These are phyloP conservation scores for Chrysomela aeneicollis DNA, from an alignment of 2,888 invertebrate species.

Conservation along the genomic window DNA sequence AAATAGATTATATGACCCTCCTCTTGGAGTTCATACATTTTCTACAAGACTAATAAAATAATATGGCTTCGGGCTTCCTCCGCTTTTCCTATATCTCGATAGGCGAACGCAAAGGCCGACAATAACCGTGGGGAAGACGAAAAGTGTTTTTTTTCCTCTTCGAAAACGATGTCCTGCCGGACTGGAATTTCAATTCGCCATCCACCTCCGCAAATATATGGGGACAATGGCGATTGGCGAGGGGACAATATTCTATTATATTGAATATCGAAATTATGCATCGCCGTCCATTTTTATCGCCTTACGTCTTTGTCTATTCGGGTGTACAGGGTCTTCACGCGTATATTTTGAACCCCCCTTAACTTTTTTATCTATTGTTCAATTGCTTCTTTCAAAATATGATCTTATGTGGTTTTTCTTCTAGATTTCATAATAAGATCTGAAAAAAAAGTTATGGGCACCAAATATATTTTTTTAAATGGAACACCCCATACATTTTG, in stretches of 20 bases:
- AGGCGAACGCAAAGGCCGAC: slow-evolving; percentile 24
- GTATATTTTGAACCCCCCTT: no score
- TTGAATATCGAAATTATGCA: neutral
- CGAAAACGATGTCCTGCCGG: slow-evolving; percentile 28
- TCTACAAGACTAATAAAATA: slow-evolving; percentile 39
- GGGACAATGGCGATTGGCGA: slow-evolving; percentile 4
- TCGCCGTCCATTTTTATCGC: neutral
- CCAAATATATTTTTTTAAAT: no score
- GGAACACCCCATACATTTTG: no score
- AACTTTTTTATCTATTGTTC: no score
- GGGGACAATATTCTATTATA: neutral
- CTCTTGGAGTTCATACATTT: slow-evolving; percentile 36
- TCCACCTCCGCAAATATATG: slow-evolving; percentile 25
- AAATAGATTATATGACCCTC: slow-evolving; percentile 41
- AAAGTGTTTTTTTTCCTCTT: slow-evolving; percentile 27
- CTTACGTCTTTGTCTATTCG: neutral
- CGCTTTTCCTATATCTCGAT: slow-evolving; percentile 26
- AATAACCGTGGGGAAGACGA: slow-evolving; percentile 27
- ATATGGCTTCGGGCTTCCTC: slow-evolving; percentile 34
- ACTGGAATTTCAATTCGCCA: slow-evolving; percentile 28
- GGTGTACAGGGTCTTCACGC: no score
- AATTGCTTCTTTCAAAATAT: no score
- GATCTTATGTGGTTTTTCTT: no score
- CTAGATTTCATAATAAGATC: no score
- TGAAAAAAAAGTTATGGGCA: no score